These are phyloP conservation scores for Notechis scutatus DNA, from an alignment of 2,113 vertebrate genomes.

Conservation along the genomic window DNA sequence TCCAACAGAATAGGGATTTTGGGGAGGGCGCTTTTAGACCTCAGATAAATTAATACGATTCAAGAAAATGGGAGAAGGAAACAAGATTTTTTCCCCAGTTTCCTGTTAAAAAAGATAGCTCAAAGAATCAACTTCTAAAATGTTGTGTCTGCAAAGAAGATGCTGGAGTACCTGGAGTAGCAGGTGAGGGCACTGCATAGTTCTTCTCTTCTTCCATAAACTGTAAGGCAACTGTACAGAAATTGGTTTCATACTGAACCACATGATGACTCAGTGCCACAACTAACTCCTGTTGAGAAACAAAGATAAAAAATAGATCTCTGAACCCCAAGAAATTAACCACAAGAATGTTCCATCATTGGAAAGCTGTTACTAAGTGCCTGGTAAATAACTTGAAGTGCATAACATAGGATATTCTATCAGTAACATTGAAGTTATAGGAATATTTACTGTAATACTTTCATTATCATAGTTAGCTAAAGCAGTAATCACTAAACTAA, in stretches of 20 bases:
- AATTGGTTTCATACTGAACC: slow-evolving; percentile 97
- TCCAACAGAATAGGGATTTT: neutral
- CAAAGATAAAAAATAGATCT: neutral
- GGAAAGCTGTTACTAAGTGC: neutral
- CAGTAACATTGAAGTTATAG: neutral
- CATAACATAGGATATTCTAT: neutral
- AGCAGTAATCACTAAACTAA: neutral
- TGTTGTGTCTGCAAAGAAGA: neutral
- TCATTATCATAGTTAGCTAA: neutral
- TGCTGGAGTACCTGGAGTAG: slow-evolving; percentile 74
- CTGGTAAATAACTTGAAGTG: neutral
- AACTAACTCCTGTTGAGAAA: slow-evolving; percentile 85
- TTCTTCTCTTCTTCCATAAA: slow-evolving; percentile 99
- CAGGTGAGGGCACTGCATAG: slow-evolving; percentile 87
- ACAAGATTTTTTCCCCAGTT: neutral
- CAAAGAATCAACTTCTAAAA: neutral
- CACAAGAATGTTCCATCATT: neutral
- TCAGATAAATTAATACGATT: neutral
- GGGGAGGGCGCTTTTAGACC: neutral
- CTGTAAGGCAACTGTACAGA: slow-evolving; percentile 96
- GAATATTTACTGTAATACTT: neutral
- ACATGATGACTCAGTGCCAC: slow-evolving; percentile 96
- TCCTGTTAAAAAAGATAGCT: neutral
- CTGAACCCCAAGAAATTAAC: neutral
- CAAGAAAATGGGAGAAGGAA: neutral